These are phyloP conservation scores for Amphipyra tragopoginis DNA, from an alignment of 2,888 invertebrate species.

Conservation along the genomic window DNA sequence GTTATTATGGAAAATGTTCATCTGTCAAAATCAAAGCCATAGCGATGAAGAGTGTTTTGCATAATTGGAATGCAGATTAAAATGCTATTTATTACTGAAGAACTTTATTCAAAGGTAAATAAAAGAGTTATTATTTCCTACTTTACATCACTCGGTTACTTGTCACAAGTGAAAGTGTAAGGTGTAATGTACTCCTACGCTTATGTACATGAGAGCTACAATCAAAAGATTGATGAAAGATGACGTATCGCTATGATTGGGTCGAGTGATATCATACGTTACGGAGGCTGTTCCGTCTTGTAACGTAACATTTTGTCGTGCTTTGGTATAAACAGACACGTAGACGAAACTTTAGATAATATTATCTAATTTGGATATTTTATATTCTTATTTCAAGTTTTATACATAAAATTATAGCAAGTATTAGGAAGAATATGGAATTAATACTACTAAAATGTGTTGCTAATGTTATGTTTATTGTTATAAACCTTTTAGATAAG, in stretches of 20 bases:
- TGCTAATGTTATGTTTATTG: too few relatives aligned
- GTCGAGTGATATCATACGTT: constrained; percentile 67
- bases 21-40: too few relatives aligned
- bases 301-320: constrained; percentile 25
- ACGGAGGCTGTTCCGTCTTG: constrained; percentile 40
- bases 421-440: background rate
- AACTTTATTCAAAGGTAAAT: constrained; percentile 6
- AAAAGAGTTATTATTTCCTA: constrained; percentile 26
- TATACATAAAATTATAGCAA: background rate
- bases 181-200: constrained; percentile 11
- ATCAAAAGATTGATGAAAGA: constrained; percentile 39
- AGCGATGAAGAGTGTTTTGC: too few relatives aligned
- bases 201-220: constrained; percentile 17
- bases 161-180: constrained; percentile 50
- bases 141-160: constrained; percentile 26
- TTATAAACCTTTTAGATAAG: too few relatives aligned
- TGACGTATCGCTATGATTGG: constrained; percentile 62
- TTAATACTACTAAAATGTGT: too few relatives aligned
- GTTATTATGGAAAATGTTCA: too few relatives aligned
- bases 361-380: constrained; percentile 1
- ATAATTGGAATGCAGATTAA: too few relatives aligned
- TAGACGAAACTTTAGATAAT: background rate
- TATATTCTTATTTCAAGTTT: constrained; percentile 1
- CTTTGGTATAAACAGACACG: constrained; percentile 9
- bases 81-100: too few relatives aligned